phyloP scores from a whole-genome alignment of 2,797 vertebrate species.

The Arnoldichthys spilopterus region DNA sequence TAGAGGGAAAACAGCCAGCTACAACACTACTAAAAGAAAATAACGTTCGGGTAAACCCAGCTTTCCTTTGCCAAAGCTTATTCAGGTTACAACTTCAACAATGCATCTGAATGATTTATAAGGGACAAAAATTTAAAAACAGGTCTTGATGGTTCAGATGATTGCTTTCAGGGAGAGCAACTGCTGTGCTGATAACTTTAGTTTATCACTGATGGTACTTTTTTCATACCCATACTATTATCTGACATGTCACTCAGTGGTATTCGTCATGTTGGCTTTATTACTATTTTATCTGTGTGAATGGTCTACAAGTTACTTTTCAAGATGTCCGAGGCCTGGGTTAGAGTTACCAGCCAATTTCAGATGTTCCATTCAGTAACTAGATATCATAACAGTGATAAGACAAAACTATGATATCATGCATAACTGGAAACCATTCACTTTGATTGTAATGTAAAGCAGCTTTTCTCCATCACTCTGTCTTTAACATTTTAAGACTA shows the following conservation, averaged over 20 bases:
- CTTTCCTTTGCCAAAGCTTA: neutral
- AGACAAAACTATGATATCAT: constrained; percentile 47
- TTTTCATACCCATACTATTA: constrained; percentile 16
- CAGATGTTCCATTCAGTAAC: constrained; percentile 38
- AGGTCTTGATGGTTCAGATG: neutral
- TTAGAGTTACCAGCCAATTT: constrained; percentile 36
- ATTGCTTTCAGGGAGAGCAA: neutral
- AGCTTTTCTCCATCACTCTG: neutral
- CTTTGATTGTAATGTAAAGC: constrained; percentile 37
- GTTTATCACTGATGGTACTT: constrained; percentile 1
- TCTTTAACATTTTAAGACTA: neutral
- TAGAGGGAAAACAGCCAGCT: neutral
- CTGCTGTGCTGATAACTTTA: constrained; percentile 22
- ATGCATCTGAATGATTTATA: constrained; percentile 17
- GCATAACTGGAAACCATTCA: constrained; percentile 30
- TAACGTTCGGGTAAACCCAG: neutral
- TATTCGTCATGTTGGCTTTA: constrained; percentile 26
- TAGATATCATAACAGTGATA: constrained; percentile 30
- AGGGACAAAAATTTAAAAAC: neutral
- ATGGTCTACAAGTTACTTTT: constrained; percentile 32
- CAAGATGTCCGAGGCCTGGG: constrained; percentile 15
- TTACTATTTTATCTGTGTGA: constrained; percentile 34
- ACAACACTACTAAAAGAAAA: neutral
- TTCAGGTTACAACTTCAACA: neutral
- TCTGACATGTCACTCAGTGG: constrained; percentile 30